Evolutionary conservation across 2,113 vertebrate species (phyloP).

Genomic region (Globicephala melas): DNA sequence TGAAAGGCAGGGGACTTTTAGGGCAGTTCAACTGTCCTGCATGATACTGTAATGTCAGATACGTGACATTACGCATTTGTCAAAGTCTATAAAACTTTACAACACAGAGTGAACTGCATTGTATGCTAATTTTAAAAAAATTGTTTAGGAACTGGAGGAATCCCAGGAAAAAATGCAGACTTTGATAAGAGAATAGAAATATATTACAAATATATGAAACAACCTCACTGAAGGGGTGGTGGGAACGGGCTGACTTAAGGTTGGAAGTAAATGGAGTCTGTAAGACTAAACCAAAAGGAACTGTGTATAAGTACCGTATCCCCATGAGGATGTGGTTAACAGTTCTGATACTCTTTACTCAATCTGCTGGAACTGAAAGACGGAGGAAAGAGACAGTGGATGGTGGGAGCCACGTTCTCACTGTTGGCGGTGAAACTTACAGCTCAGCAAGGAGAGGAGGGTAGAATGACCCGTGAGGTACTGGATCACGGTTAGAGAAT

Average conservation of each 20-base stretch:
- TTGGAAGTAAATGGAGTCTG: not conserved
- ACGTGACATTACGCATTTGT: fast-evolving
- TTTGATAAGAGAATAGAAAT: not conserved
- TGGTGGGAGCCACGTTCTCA: not conserved
- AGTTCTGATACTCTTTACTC: too few species aligned
- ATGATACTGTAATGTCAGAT: fast-evolving
- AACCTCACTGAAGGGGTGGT: not conserved
- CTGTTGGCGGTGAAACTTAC: not conserved
- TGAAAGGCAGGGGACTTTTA: too few species aligned
- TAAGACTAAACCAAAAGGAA: not conserved
- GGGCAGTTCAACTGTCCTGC: not conserved
- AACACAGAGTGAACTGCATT: not conserved
- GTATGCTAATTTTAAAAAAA: not conserved
- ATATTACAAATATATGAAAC: not conserved
- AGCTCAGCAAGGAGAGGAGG: not conserved
- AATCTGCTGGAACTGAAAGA: not conserved
- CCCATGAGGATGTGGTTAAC: too few species aligned
- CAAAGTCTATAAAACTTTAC: not conserved
- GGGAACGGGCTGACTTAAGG: not conserved
- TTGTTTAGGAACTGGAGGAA: not conserved
- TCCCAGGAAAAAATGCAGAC: not conserved
- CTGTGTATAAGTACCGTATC: too few species aligned
- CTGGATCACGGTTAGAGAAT: not conserved
- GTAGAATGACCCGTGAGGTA: too few species aligned
- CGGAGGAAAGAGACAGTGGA: not conserved